These are phyloP conservation scores for Bombyx huttoni DNA, from an alignment of 2,888 invertebrate species.

Conservation along the genomic window DNA sequence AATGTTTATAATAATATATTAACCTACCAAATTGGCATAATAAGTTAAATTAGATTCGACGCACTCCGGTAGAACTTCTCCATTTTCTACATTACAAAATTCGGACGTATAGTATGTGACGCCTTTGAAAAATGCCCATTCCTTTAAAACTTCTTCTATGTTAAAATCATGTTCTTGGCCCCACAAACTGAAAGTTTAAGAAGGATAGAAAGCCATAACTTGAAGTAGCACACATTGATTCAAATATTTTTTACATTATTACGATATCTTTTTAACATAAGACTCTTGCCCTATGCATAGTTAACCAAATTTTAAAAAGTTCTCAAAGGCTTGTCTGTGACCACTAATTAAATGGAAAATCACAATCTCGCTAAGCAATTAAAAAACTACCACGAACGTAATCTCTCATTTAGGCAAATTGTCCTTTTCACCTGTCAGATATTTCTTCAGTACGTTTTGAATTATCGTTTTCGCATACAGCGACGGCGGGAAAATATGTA, in stretches of 20 bases:
- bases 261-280: too few species aligned
- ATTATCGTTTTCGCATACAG: conserved; percentile 81
- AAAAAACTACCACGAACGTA: too few species aligned
- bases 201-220: background rate
- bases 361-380: too few species aligned
- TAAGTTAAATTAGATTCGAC: conserved; percentile 73
- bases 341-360: too few species aligned
- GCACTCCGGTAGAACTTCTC: conserved; percentile 57
- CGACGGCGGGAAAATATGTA: conserved; percentile 80
- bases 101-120: conserved; percentile 79
- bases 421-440: conserved; percentile 69
- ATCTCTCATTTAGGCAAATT: background rate
- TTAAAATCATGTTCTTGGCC: conserved; percentile 80
- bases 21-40: conserved; percentile 70
- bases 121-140: conserved; percentile 79
- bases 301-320: too few species aligned
- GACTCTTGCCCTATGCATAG: too few species aligned
- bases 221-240: too few species aligned
- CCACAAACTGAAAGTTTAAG: conserved; percentile 64
- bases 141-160: conserved; percentile 80
- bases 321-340: too few species aligned
- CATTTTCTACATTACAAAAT: conserved; percentile 72
- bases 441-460: conserved; percentile 75
- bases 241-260: too few species aligned
- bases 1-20: background rate